These are phyloP conservation scores for Eupithecia tripunctaria DNA, from an alignment of 2,888 invertebrate genomes.

Conservation along the genomic window DNA sequence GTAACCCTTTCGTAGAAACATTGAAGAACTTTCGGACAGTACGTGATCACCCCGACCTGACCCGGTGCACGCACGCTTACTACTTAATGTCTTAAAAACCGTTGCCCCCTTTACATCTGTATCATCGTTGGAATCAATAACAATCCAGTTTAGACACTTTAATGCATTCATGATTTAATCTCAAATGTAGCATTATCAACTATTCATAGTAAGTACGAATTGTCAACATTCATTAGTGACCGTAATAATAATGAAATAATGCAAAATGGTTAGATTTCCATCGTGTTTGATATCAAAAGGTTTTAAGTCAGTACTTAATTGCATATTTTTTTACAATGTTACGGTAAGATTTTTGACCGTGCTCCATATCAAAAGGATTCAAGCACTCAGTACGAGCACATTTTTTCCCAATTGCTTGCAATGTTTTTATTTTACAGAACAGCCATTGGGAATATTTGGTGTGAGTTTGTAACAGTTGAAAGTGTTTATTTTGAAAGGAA, in stretches of 20 bases:
- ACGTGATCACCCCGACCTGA: conserved; percentile 63
- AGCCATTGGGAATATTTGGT: not conserved
- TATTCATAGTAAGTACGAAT: not conserved
- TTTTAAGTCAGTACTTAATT: not conserved
- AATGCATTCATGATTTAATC: not conserved
- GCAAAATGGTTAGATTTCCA: not conserved
- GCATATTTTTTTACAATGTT: not conserved
- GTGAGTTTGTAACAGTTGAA: conserved; percentile 4
- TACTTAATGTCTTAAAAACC: conserved; percentile 69
- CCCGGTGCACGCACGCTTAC: conserved; percentile 68
- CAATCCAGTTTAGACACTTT: conserved; percentile 33
- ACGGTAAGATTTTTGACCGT: not conserved
- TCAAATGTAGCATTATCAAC: not conserved
- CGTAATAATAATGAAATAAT: conserved; percentile 5
- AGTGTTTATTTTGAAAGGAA: conserved; percentile 31
- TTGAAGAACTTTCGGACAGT: conserved; percentile 77
- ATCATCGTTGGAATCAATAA: conserved; percentile 37
- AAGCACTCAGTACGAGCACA: not conserved
- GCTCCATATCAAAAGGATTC: not conserved
- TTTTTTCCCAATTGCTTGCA: not conserved
- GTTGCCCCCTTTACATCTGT: conserved; percentile 53
- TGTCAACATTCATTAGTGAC: not conserved
- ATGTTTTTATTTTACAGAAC: not conserved
- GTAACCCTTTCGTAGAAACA: conserved; percentile 75
- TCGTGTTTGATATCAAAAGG: not conserved